Base-by-base conservation (phyloP, 2,888 invertebrate species). In the Coelinius sp. region DNA sequence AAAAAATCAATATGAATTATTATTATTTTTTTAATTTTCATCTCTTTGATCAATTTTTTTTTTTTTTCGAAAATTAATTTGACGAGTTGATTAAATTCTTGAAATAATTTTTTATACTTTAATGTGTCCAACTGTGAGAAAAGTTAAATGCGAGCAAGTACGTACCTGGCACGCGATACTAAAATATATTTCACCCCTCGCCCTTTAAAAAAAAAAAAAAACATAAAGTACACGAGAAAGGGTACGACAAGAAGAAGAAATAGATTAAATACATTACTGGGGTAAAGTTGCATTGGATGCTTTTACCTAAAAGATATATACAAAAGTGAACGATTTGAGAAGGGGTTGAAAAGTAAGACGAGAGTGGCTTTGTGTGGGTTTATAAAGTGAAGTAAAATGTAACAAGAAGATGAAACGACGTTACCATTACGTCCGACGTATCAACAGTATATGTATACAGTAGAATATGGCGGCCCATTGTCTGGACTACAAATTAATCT, bases 401-500 rank as follows among this genome's bases (percentile, higher is more conserved):
- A 74, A 75, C 69, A 77, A 77, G 76, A 78, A 74, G 80, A 79
- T 79, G 80, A 82, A 81, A 80, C 76, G 81, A 79, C 79, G 80
- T 79, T 77, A 81, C n/a, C 82, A 80, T 81, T 81, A 81, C 81
- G 78, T 82, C 81, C 78, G 78, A 77, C 76, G 81, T 80, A 81
- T 82, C 81, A 80, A 75, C 71, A 80, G 82, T 81, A n/a, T n/a
- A n/a, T 82, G 82, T 68, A 68, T 68, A 66, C 49, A 44, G 79
- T 17, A 70, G 73, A 78, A 81, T 81, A 83, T 82, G 86, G 86
- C 86, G 86, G 86, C 86, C 86, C 86, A 86, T 86, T 87, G 86
- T 87, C 86, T 86, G 82, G 84, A 82, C 86, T 85, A 85, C 82
- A 83, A 86, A 87, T 86, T 86, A 86, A 86, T 86, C 84, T 80